Base-by-base conservation (phyloP, 2,888 invertebrate species). In the Cynaeus angustus region DNA sequence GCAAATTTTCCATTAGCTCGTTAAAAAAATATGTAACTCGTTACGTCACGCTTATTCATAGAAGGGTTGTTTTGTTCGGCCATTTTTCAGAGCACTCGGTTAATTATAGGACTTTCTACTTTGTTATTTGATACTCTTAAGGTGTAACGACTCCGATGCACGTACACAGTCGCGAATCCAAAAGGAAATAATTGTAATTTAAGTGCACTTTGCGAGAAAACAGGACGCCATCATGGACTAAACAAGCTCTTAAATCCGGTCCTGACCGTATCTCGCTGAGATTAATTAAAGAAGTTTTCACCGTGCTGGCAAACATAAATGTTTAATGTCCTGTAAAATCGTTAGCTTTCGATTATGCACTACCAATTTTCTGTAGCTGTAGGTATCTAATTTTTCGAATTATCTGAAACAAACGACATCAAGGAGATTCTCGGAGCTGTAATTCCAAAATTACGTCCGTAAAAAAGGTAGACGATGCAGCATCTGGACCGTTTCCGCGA, bases 321-420 rank as follows among this genome's bases (percentile, higher is more conserved):
- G 77, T 71, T 75, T 77, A 80, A 80, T 78, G 80, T 72, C 72
- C 78, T 76, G 79, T 79, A 78, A 80, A 79, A 80, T 78, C 78
- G 79, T 78, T 78, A 75, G 75, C 70, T 78, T 78, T 79, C 78
- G 78, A 79, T 79, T 79, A 76, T 75, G 73, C 75, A 75, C 58
- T 70, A 71, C 72, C 73, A 75, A 75, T 75, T 74, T 72, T 72
- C 70, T 66, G 70, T 70, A 50, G 65, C 61, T 56, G 53, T 68
- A 66, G 71, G 65, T 74, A 71, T 74, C 73, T 75, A 74, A 75
- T 75, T 75, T 74, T 74, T 61, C 13, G 71, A 70, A 75, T 75
- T 74, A 74, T 73, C 69, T 64, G 58, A 45, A 65, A 58, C 58
- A 59, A 28, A 62, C 61, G 72, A 52, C 66, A 70, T 55, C 13